These are phyloP conservation scores for Sarcoramphus papa DNA, from an alignment of 2,797 vertebrate genomes.

Conservation along the genomic window DNA sequence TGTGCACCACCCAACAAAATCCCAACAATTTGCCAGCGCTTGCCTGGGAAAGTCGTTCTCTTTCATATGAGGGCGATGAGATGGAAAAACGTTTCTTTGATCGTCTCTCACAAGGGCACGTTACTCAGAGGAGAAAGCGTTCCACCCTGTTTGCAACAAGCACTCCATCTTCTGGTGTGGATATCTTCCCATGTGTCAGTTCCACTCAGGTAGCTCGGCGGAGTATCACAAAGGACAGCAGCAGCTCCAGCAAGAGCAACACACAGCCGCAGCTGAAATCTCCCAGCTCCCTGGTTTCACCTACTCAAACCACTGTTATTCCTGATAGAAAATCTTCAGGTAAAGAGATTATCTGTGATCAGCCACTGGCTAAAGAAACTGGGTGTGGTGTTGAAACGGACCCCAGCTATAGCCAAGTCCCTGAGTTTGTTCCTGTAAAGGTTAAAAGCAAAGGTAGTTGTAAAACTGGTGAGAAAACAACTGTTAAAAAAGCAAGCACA, in stretches of 20 bases:
- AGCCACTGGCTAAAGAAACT: not conserved
- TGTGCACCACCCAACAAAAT: not conserved
- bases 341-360: not conserved
- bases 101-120: not conserved
- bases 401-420: not conserved
- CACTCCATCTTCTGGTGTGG: not conserved
- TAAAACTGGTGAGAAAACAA: slow-evolving; percentile 7
- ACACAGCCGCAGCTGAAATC: not conserved
- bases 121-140: slow-evolving; percentile 60
- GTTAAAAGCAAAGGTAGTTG: slow-evolving; percentile 1
- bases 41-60: not conserved
- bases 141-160: slow-evolving; percentile 18
- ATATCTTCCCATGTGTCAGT: not conserved
- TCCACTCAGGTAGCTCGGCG: not conserved
- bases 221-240: not conserved
- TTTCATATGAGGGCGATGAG: not conserved
- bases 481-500: not conserved
- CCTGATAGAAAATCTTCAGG: not conserved
- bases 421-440: slow-evolving; percentile 10
- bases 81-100: not conserved
- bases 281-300: not conserved
- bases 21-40: not conserved
- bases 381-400: not conserved
- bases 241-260: not conserved
- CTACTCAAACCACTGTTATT: not conserved